Percentiles rank a stretch among this genome's conserved stretches.
phyloP scores from a whole-genome alignment of 1,140 invertebrate species.

The Drosophila sucinea region DNA sequence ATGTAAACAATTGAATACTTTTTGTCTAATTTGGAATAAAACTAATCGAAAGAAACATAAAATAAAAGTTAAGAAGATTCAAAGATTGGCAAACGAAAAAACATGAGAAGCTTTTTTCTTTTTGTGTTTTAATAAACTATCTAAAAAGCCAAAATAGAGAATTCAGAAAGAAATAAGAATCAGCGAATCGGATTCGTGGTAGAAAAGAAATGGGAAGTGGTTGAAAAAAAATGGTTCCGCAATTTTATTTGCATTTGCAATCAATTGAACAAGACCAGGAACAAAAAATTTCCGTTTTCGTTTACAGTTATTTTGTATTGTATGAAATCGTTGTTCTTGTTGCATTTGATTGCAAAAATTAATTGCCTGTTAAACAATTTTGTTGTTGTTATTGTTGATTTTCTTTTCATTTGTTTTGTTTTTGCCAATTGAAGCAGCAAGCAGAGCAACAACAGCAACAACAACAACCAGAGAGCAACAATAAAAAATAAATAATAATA shows the following conservation, averaged over 20 bases:
- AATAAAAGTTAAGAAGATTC: no score
- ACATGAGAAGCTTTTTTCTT: no score
- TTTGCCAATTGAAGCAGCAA: conserved; percentile 17
- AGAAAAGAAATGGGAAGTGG: no score
- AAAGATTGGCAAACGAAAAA: no score
- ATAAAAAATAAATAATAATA: conserved; percentile 57
- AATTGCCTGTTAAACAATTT: conserved; percentile 43
- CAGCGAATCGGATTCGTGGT: no score
- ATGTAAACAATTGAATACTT: no score
- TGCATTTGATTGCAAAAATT: conserved; percentile 16
- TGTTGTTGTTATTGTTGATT: background rate
- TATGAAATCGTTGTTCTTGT: background rate
- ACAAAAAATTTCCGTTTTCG: background rate
- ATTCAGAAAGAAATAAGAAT: no score
- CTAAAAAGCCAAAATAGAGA: no score
- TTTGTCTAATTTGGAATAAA: no score
- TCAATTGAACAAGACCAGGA: background rate
- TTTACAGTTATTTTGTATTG: background rate
- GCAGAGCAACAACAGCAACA: conserved; percentile 5
- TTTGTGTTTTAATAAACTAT: no score
- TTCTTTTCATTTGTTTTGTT: background rate
- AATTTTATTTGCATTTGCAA: background rate
- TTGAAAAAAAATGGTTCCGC: background rate
- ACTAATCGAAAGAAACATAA: no score
- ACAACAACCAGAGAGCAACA: conserved; percentile 3